A percentile compares a stretch with the other conserved stretches of the same genome.
Conservation (phyloP, 2,797 vertebrate genomes). For the Nannoperca australis region DNA sequence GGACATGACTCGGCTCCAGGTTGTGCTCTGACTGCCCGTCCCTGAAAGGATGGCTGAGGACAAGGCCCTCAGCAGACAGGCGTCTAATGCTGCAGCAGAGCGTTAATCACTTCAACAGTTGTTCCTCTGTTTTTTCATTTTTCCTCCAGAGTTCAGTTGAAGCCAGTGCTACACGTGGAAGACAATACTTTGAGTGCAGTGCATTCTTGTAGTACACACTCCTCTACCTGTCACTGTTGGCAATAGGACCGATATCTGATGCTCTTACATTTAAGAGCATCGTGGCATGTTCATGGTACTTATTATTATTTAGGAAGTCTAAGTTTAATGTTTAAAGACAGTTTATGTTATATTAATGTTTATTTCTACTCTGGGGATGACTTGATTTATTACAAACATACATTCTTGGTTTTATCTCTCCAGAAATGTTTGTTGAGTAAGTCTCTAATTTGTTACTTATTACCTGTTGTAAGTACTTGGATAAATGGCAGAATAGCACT, state of each 20-base stretch:
- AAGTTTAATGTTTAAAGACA: constrained; percentile 62
- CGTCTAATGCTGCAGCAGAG: constrained; percentile 72
- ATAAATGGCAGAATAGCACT: constrained; percentile 64
- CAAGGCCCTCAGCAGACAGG: constrained; percentile 66
- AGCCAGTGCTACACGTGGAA: constrained; percentile 71
- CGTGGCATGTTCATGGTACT: constrained; percentile 59
- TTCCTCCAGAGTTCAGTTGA: constrained; percentile 64
- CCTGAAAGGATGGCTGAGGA: constrained; percentile 52
- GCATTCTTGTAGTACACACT: constrained; percentile 71
- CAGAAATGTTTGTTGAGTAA: constrained; percentile 55
- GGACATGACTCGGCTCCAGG: constrained; percentile 65
- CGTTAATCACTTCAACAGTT: constrained; percentile 55
- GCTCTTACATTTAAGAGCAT: constrained; percentile 64
- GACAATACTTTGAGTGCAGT: constrained; percentile 73
- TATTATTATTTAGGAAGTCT: constrained; percentile 66
- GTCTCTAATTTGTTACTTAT: constrained; percentile 67
- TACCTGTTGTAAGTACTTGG: constrained; percentile 54
- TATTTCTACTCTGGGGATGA: constrained; percentile 58
- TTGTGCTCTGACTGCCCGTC: constrained; percentile 57
- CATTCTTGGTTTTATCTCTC: constrained; percentile 49
- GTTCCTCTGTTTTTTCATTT: constrained; percentile 61
- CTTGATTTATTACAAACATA: constrained; percentile 69
- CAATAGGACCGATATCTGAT: constrained; percentile 64
- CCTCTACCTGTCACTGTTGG: constrained; percentile 66
- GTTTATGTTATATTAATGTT: constrained; percentile 69